Evolutionary conservation across 2,888 invertebrate species (phyloP), one percentile per base, ranked within the genome.

Genomic region (Elegia similella): DNA sequence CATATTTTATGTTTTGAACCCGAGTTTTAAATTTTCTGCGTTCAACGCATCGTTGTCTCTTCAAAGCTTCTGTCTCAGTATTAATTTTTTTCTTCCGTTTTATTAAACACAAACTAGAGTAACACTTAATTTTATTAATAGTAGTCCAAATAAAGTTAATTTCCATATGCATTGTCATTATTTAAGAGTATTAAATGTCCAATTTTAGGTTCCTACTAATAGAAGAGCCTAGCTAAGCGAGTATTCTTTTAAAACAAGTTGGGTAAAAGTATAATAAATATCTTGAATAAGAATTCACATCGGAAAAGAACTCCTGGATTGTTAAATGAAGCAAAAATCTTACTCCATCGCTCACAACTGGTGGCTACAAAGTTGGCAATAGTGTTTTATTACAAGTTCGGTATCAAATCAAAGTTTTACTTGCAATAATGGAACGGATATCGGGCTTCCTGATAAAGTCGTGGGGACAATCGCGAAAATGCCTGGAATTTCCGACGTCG

Each of bases 391-490:
- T 71, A 75, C 75, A 73, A 76, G 80, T 80, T 78, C 80, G 74
- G 78, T 84, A 88, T 86, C 86, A 79, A 87, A 91, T 90, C 87
- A 86, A 91, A 90, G 80, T 90, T 90, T 86, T 80, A 86, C 80
- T 71, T 64, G 76, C 83, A 78, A 85, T 88, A 88, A 89, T 86
- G 76, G 82, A 81, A 76, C 82, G 84, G 87, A 88, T 86, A 89
- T 86, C 80, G 81, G 77, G 78, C 76, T 79, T 83, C 73, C 69
- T 70, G 78, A 78, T 83, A 82, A 81, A 80, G 76, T 73, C 77
- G 66, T 62, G 67, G 69, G 69, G 76, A 82, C 80, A 82, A 68
- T 64, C 68, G 66, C 64, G 30, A 56, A 55, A 56, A 48, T 50
- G 56, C 48, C 6, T 48, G 56, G 56, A 42, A 56, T 56, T 44